These are phyloP conservation scores for Perdita meconis DNA, from an alignment of 2,888 invertebrate species.

Conservation along the genomic window DNA sequence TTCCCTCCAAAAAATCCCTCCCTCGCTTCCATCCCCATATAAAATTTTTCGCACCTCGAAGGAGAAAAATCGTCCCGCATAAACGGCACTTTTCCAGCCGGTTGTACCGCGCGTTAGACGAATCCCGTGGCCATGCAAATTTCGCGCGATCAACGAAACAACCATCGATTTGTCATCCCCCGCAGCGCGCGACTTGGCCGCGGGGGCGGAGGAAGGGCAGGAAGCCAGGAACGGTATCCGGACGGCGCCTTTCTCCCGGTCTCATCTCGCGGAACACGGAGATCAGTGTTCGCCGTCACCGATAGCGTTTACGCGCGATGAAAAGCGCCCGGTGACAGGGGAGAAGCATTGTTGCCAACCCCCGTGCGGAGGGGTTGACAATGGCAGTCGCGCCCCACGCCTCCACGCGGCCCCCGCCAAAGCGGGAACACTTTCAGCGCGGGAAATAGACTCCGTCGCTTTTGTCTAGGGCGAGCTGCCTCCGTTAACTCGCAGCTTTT, in stretches of 20 bases:
- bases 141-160: conserved; percentile 25
- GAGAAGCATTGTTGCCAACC: conserved; percentile 53
- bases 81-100: conserved; percentile 13
- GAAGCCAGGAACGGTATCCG: conserved; percentile 38
- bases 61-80: background rate
- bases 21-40: no score
- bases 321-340: conserved; percentile 60
- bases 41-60: background rate
- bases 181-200: background rate
- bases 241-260: conserved; percentile 6
- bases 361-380: conserved; percentile 31
- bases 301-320: conserved; percentile 66
- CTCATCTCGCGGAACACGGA: conserved; percentile 52
- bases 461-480: conserved; percentile 60
- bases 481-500: conserved; percentile 25
- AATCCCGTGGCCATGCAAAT: conserved; percentile 30
- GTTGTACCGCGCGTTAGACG: conserved; percentile 1
- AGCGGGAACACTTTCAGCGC: conserved; percentile 42
- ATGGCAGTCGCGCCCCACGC: conserved; percentile 37
- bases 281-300: conserved; percentile 63
- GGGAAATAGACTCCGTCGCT: conserved; percentile 66
- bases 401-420: conserved; percentile 19
- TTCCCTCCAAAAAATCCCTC: background rate
- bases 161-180: conserved; percentile 44
- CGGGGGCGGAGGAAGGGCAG: background rate